Evolutionary conservation across 2,797 vertebrate genomes (phyloP).

Genomic region (Macropodus opercularis): DNA sequence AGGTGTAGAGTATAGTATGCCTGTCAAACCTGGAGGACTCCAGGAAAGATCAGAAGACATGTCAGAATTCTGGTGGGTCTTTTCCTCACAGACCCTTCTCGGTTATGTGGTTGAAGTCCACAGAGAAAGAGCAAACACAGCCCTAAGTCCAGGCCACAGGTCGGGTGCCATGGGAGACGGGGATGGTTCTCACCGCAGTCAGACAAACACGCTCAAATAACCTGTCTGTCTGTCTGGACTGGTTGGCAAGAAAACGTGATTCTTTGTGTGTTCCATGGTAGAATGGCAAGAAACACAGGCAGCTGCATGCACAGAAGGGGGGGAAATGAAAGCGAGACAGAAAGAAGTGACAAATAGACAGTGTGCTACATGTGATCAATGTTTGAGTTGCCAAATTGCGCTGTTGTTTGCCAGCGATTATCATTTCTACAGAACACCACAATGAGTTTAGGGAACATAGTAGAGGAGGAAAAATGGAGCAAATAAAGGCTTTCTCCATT

Average conservation of each 20-base stretch:
- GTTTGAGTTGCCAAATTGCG: conserved; percentile 74
- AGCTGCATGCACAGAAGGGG: conserved; percentile 56
- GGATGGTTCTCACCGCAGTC: conserved; percentile 52
- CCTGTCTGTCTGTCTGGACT: conserved; percentile 51
- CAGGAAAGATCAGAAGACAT: conserved; percentile 62
- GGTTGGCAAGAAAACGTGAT: conserved; percentile 49
- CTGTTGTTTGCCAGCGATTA: conserved; percentile 68
- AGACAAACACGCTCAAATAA: conserved; percentile 53
- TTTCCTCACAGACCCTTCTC: conserved; percentile 62
- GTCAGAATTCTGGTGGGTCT: conserved; percentile 65
- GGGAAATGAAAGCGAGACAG: conserved; percentile 15
- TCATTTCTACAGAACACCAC: conserved; percentile 64
- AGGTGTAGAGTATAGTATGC: conserved; percentile 45
- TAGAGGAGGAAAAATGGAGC: conserved; percentile 43
- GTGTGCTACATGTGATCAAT: conserved; percentile 65
- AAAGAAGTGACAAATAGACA: conserved; percentile 62
- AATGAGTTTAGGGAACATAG: conserved; percentile 69
- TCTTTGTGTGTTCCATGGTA: conserved; percentile 50
- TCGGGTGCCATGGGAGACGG: conserved; percentile 43
- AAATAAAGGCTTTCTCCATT: conserved; percentile 64
- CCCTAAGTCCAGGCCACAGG: conserved; percentile 60
- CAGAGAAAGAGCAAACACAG: conserved; percentile 65
- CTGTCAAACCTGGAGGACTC: conserved; percentile 59
- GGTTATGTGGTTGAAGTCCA: conserved; percentile 63
- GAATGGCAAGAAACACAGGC: conserved; percentile 43